Evolutionary conservation across 2,888 invertebrate species (phyloP), one percentile per base, ranked within the genome.

Genomic region (Hoplodrina ambigua): DNA sequence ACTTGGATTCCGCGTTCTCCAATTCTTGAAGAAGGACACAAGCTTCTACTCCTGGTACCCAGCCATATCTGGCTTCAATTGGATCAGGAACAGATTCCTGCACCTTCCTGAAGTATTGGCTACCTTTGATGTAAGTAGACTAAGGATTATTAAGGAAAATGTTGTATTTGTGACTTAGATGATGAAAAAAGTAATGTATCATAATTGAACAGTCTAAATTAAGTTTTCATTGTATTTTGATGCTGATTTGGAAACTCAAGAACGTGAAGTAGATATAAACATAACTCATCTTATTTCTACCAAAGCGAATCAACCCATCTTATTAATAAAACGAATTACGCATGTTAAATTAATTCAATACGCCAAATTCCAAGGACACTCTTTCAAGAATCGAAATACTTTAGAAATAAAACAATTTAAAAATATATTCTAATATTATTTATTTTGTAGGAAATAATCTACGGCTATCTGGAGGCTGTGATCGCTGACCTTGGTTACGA

Each of bases 21-120:
- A 94, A 17, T 96, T 96, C 86, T 83, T 96, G 60, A 94, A 93
- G 77, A 75, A 89, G 4, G 96, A 96, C 54, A 93, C 92, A 4
- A 93, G 88, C 78, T 96, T 87, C 85, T 95, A 90, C 79, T 89
- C 91, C 0, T 96, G 96, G 96, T 94, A 94, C 71, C 95, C 96
- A 0, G 96, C 96, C 15, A 88, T 94, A 15, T 87, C 88, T 20
- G 96, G 96, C 0, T 94, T 95, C 59, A 93, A 11, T 74, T 95
- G 94, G 94, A 65, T 95, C 0, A 89, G 96, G 60, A 95, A 94
- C 68, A 85, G 95, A 8, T 90, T 96, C 64, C 67, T 92, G n/a
- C 95, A 95, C 62, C 59, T 94, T 20, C 94, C 94, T 30, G 86
- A 85, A 0, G 82, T 78, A 10, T 85, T 92, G 59, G 86, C 85